Evolutionary conservation across 2,888 invertebrate genomes (phyloP), one percentile per base, ranked within the genome.

Genomic region (Mythimna vitellina): DNA sequence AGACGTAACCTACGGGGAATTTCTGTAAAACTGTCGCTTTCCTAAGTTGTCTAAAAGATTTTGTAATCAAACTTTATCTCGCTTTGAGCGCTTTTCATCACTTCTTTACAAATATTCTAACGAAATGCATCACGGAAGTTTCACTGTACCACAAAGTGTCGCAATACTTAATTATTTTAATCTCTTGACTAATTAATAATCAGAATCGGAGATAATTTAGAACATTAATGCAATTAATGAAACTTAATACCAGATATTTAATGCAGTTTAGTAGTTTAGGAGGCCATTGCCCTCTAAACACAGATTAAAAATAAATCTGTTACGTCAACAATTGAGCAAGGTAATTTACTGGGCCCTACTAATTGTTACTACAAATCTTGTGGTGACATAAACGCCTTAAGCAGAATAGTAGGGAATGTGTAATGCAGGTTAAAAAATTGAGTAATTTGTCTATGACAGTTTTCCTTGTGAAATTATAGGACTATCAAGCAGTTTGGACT

Each of bases 271-370:
- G 32, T 78, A 14, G 49, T 56, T 42, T 32, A 63, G 42, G 56
- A 49, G 62, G 73, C 22, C 77, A 73, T 57, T 68, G 61, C 54
- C 63, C 84, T 76, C 73, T 49, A 75, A 67, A 72, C 73, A 77
- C 63, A 83, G 73, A 75, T 74, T 64, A 67, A 66, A 71, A 61
- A 66, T 57, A 54, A 67, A 65, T 60, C 81, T 75, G 76, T 38
- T 58, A 80, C 22, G 69, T 90, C 82, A 88, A 12, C 60, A 35
- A 71, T 80, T 73, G 71, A 79, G 85, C 66, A 85, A 84, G 68
- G 12, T 58, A 66, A 66, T 81, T 60, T 69, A 64, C 56, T 53
- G 51, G 51, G 68, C 63, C 72, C 78, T 75, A 73, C 65, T 83
- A 82, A 81, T 79, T 74, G 71, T 75, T 76, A 69, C 65, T 49